Percentiles rank a stretch among this genome's conserved stretches.
phyloP scores from a whole-genome alignment of 1,140 invertebrate species.

The Popillia japonica region DNA sequence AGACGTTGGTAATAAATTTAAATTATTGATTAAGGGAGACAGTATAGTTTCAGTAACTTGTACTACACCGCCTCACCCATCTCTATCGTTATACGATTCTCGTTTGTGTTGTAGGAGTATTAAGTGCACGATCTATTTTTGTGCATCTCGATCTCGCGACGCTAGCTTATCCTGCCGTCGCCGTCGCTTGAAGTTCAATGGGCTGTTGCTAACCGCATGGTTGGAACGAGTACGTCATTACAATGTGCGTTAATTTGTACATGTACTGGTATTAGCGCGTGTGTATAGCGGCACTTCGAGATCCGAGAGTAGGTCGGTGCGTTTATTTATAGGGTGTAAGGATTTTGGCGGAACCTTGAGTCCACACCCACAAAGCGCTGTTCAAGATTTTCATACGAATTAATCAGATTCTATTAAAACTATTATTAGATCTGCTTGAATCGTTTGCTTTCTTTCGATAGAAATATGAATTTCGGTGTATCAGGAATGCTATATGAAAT shows the following conservation, averaged over 20 bases:
- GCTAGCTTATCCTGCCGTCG: neutral
- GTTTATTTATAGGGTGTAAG: conserved; percentile 23
- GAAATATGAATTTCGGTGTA: too few species aligned
- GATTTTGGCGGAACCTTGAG: conserved; percentile 7
- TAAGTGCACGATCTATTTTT: conserved; percentile 13
- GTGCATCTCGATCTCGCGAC: conserved; percentile 1
- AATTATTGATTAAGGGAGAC: too few species aligned
- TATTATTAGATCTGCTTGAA: neutral
- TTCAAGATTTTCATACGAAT: neutral
- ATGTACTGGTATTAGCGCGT: neutral
- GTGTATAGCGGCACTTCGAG: neutral
- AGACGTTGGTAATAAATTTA: too few species aligned
- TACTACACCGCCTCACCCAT: neutral
- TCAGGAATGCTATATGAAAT: too few species aligned
- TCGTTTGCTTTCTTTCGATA: too few species aligned
- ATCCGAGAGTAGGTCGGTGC: conserved; percentile 1
- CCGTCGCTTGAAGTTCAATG: conserved; percentile 13
- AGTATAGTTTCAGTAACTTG: too few species aligned
- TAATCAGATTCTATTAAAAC: conserved; percentile 9
- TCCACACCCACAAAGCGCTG: neutral
- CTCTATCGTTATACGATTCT: neutral
- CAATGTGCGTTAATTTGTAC: conserved; percentile 6
- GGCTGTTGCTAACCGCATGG: conserved; percentile 21
- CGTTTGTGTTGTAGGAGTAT: neutral
- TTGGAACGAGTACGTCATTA: neutral